Percentiles rank a stretch among this genome's conserved stretches.
These are phyloP conservation scores for Trematocara variabile DNA, from an alignment of 2,113 vertebrate genomes.

Conservation along the genomic window DNA sequence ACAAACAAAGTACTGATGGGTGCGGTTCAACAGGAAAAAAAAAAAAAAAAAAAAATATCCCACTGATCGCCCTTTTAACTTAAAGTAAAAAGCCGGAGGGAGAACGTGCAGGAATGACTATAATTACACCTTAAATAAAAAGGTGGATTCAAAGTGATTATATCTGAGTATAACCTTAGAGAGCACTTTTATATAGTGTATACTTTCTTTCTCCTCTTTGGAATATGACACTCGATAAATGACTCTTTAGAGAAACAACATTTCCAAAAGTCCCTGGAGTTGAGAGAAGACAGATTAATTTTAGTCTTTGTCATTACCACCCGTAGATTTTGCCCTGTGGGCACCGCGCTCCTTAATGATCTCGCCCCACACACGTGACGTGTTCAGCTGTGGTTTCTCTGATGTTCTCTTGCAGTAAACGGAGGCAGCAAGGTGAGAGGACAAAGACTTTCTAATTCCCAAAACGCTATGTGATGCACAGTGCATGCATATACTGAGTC, in stretches of 20 bases:
- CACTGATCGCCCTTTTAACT: neutral
- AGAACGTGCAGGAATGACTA: neutral
- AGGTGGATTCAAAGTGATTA: neutral
- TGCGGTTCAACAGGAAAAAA: neutral
- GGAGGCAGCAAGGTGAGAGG: neutral
- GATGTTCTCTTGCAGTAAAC: neutral
- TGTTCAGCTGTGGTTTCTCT: neutral
- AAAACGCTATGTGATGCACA: neutral
- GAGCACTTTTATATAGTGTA: neutral
- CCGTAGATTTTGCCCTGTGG: neutral
- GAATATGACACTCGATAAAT: constrained; percentile 23
- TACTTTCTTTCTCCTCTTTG: constrained; percentile 18
- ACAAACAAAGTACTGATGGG: neutral
- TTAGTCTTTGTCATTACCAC: neutral
- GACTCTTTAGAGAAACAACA: neutral
- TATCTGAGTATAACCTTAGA: neutral
- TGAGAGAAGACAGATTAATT: neutral
- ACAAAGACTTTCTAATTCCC: neutral
- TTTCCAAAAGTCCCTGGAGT: constrained; percentile 13
- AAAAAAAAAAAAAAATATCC: neutral
- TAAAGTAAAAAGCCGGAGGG: neutral
- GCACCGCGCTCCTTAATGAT: neutral
- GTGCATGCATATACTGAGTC: neutral
- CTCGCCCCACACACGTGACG: neutral
- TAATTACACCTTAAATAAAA: constrained; percentile 15